Evolutionary conservation across 2,797 vertebrate genomes (phyloP), one percentile per base, ranked within the genome.

Genomic region (Bovichtus variegatus): DNA sequence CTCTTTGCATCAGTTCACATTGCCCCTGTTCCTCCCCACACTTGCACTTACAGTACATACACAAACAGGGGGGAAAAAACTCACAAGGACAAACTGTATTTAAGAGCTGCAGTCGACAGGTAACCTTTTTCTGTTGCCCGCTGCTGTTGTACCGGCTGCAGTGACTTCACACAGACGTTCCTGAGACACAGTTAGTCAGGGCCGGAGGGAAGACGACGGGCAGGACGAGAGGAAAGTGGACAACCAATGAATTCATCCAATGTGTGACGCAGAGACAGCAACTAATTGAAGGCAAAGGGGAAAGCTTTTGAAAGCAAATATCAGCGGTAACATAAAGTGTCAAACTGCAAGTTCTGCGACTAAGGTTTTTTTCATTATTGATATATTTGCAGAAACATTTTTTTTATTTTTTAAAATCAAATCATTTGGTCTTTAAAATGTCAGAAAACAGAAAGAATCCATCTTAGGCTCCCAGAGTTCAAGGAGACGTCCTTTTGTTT

Each of bases 1-100:
- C 91, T 92, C 89, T 84, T 85, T 85, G 79, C 89, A 93, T 94
- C 91, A 92, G 51, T 78, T 92, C 88, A 91, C 79, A 27, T 47
- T 21, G 49, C 21, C 75, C 58, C 71, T 70, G 44, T 77, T 85
- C 38, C 66, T 80, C 76, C 66, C 10, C 78, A 68, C 76, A 62
- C 74, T 73, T 7, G 40, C 76, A 72, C 80, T 55, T 73, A 50
- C 61, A 62, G 63, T 57, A 19, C 69, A 59, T 85, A 81, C 78
- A 74, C 75, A 83, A 84, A 82, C 66, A 76, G 81, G 58, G n/a
- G n/a, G n/a, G 59, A 82, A 81, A 81, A 79, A 81, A 70, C 60
- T 80, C 73, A 63, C 0, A 57, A 71, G 79, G 71, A 86, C 84
- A 85, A 80, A 78, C 36, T 64, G 83, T 71, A 85, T 86, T 81